A percentile compares a stretch with the other conserved stretches of the same genome.
Conservation (phyloP, 2,113 vertebrate genomes). For the Neotoma lepida region DNA sequence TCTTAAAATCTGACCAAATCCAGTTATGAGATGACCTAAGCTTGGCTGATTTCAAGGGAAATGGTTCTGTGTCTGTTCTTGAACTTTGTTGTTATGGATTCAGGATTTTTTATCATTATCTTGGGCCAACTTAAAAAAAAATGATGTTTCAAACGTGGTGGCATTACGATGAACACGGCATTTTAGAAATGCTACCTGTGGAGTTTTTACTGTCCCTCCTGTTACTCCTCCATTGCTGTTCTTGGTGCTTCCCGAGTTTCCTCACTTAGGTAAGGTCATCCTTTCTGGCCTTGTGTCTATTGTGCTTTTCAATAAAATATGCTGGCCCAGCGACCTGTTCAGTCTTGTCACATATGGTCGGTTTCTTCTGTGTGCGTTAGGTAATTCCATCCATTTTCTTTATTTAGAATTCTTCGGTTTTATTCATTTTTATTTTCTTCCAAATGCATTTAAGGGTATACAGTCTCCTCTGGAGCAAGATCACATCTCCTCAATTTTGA, state of each 20-base stretch:
- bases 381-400: neutral
- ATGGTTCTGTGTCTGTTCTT: neutral
- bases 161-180: neutral
- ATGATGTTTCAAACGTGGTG: neutral
- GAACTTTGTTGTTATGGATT: neutral
- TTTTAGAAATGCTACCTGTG: neutral
- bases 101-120: neutral
- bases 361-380: neutral
- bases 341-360: neutral
- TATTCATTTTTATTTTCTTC: neutral
- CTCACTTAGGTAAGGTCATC: neutral
- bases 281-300: neutral
- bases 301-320: neutral
- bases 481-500: neutral
- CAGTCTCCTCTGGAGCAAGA: neutral
- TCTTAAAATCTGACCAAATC: constrained; percentile 29
- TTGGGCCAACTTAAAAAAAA: neutral
- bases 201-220: neutral
- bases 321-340: neutral
- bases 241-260: neutral
- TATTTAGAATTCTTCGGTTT: neutral
- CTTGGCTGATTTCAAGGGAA: neutral
- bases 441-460: neutral
- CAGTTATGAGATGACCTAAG: neutral
- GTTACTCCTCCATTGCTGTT: neutral